phyloP scores from a whole-genome alignment of 2,797 vertebrate species.

The Phrynocephalus vlangalii region DNA sequence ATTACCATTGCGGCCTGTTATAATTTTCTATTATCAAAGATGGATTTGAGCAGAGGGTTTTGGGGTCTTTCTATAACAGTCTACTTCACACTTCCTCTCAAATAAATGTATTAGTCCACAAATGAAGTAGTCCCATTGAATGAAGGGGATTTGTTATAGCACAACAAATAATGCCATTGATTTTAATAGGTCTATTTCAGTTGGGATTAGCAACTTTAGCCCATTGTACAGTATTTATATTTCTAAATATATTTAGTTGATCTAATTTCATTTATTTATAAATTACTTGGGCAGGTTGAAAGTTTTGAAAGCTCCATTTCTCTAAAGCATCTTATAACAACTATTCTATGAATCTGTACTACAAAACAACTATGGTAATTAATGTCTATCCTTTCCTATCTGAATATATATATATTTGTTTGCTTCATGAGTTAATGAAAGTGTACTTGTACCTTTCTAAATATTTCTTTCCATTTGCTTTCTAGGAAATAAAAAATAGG shows the following conservation, averaged over 20 bases:
- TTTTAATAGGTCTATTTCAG: no score
- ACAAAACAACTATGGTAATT: not conserved
- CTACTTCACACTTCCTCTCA: no score
- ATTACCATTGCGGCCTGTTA: no score
- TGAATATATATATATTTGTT: slow-evolving; percentile 4
- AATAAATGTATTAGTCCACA: no score
- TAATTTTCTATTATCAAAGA: no score
- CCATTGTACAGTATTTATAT: not conserved
- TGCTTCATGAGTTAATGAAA: slow-evolving; percentile 12
- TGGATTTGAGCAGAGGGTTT: no score
- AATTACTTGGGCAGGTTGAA: not conserved
- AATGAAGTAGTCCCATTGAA: no score
- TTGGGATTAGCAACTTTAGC: not conserved
- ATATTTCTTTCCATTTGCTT: not conserved
- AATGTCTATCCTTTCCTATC: slow-evolving; percentile 30
- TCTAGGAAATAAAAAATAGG: not conserved
- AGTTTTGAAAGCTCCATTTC: not conserved
- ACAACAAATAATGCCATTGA: not conserved
- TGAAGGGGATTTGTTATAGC: not conserved
- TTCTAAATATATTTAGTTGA: not conserved
- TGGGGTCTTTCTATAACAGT: no score
- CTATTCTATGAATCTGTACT: not conserved
- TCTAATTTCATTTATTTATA: not conserved
- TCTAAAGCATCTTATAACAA: slow-evolving; percentile 11
- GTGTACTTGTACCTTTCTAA: slow-evolving; percentile 32